Base-by-base conservation (phyloP, 2,888 invertebrate species). In the Chydorus sphaericus region DNA sequence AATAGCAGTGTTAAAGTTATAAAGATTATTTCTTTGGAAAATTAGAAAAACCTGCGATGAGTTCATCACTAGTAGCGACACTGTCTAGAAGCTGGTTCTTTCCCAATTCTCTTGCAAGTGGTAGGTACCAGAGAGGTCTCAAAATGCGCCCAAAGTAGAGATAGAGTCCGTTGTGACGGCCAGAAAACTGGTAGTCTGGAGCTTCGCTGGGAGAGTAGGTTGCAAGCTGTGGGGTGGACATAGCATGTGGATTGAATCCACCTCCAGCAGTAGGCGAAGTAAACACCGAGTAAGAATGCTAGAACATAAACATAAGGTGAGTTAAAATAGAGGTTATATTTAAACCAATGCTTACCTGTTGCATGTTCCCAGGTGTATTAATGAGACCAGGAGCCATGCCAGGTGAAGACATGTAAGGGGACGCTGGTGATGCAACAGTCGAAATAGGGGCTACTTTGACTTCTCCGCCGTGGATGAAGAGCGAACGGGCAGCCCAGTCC, bases 131-230 rank as follows among this genome's bases (percentile, higher is more conserved):
- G 60, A 97, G 77, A 0, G 90, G 86, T 30, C 89, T 75, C 18
- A 98, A 72, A 62, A 97, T 83, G 62, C 96, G 78, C 23, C 87
- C 82, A 14, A 94, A 80, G 67, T 90, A 92, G 39, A 93, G 77
- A 71, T 93, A 97, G 8, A 97, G 76, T 1, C 92, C 93, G 66
- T 93, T 89, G 68, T 96, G 96, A 67, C 91, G 91, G 0, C 88
- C 81, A 1, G 89, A 88, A 68, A 71, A 74, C 6, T 65, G 62
- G 23, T 69, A 49, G 31, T 54, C 56, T 2, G 59, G 14, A 57
- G 62, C 53, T 62, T 62, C 20, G 23, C 8, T 14, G 14, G 30
- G 31, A 6, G 33, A 23, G 14, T 51, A 33, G 8, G 51, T 20
- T 33, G 16, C 11, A 38, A 61, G 60, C 20, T 61, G 59, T 18